A percentile compares a stretch with the other conserved stretches of the same genome.
Evolutionary conservation across 2,888 invertebrate genomes (phyloP).

Genomic region (Alsophila aescularia): DNA sequence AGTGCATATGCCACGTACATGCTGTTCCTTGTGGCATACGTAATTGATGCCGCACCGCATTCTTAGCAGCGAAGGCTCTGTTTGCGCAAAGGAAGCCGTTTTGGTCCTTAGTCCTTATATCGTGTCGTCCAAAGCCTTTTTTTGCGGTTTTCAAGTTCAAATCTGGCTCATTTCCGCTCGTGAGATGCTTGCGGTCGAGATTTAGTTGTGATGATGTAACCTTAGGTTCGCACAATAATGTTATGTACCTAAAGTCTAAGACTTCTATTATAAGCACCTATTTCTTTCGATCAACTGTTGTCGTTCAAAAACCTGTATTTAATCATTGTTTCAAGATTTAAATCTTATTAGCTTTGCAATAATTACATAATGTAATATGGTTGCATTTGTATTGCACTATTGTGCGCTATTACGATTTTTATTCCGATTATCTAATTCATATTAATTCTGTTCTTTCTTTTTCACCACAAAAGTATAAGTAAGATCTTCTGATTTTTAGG

Average conservation of each 20-base stretch:
- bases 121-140: not conserved
- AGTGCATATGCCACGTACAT: conserved; percentile 35
- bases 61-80: conserved; percentile 33
- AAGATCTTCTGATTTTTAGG: too few relatives aligned
- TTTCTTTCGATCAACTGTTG: too few relatives aligned
- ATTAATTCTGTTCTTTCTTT: not conserved
- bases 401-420: not conserved
- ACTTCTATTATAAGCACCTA: too few relatives aligned
- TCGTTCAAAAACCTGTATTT: too few relatives aligned
- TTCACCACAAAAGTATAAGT: too few relatives aligned
- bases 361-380: not conserved
- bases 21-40: conserved; percentile 33
- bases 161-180: conserved; percentile 26
- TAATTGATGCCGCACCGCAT: conserved; percentile 35
- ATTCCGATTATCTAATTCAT: not conserved
- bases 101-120: conserved; percentile 11
- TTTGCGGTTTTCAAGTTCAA: conserved; percentile 15
- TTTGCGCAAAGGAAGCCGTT: conserved; percentile 14
- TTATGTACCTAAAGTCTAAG: too few relatives aligned
- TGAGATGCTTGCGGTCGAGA: conserved; percentile 1
- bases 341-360: not conserved
- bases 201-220: conserved; percentile 5
- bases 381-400: conserved; percentile 1
- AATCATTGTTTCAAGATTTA: too few relatives aligned
- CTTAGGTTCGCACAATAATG: not conserved